Conservation (phyloP, 2,113 vertebrate genomes). For the Muntiacus reevesi region DNA sequence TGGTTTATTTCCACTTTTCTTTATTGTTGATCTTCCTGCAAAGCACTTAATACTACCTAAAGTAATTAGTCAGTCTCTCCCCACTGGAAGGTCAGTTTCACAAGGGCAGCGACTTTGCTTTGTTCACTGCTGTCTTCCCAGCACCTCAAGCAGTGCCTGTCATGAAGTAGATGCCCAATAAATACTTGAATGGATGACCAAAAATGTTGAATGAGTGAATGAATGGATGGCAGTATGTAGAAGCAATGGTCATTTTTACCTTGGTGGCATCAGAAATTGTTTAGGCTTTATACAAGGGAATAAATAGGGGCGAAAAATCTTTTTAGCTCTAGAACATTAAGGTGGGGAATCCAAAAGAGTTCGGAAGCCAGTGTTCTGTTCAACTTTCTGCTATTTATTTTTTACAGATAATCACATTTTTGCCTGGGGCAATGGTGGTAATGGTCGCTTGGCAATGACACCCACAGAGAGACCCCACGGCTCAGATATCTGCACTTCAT, state of each 20-base stretch:
- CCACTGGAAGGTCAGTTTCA: background rate
- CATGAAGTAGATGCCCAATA: background rate
- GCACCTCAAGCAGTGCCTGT: background rate
- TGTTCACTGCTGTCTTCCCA: background rate
- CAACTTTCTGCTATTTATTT: slow-evolving; percentile 39
- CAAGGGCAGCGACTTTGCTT: background rate
- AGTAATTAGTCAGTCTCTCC: background rate
- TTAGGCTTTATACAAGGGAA: background rate
- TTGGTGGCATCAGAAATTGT: background rate
- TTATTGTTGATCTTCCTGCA: background rate
- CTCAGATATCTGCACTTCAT: slow-evolving; percentile 95
- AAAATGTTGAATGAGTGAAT: background rate
- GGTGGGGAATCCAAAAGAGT: background rate
- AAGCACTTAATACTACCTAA: background rate
- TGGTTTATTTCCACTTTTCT: background rate
- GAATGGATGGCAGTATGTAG: background rate
- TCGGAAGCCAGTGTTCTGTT: background rate
- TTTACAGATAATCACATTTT: slow-evolving; percentile 96
- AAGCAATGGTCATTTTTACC: background rate
- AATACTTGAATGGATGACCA: background rate
- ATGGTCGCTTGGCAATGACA: slow-evolving; percentile 96
- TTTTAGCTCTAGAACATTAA: background rate
- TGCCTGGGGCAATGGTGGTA: slow-evolving; percentile 98
- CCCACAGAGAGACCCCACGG: slow-evolving; percentile 92
- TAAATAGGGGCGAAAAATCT: background rate